These are phyloP conservation scores for Pentalonia nigronervosa DNA, from an alignment of 1,140 invertebrate species.

Conservation along the genomic window DNA sequence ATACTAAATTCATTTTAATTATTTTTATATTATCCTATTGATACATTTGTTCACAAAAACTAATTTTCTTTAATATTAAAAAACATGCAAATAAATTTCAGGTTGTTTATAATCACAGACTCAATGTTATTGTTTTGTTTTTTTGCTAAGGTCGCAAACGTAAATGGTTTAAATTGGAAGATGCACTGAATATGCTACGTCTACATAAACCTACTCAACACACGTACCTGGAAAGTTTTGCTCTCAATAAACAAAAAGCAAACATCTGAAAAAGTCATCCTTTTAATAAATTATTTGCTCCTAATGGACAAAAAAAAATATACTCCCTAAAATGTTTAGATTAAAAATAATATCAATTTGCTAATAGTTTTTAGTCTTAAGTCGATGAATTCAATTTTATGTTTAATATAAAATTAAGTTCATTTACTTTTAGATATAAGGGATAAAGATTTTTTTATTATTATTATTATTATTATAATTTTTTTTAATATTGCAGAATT, in stretches of 20 bases:
- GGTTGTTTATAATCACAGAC: background rate
- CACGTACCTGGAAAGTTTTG: conserved; percentile 75
- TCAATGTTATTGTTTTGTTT: conserved; percentile 59
- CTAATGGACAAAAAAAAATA: background rate
- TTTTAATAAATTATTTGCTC: conserved; percentile 19
- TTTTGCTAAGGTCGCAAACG: conserved; percentile 76
- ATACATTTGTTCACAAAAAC: background rate
- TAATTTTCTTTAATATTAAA: background rate
- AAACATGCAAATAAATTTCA: background rate
- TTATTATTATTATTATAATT: conserved; percentile 26
- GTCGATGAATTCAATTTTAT: background rate
- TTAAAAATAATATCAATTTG: conserved; percentile 38
- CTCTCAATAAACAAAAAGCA: conserved; percentile 58
- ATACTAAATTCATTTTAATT: background rate
- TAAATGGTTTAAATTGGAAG: conserved; percentile 90
- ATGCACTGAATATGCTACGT: conserved; percentile 83
- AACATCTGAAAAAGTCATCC: conserved; percentile 53
- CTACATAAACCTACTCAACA: conserved; percentile 90
- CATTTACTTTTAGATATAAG: conserved; percentile 45
- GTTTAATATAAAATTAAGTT: conserved; percentile 27
- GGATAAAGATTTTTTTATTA: conserved; percentile 26
- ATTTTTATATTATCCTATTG: background rate
- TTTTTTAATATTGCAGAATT: conserved; percentile 26
- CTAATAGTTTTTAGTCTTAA: conserved; percentile 39
- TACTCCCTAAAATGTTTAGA: conserved; percentile 28